These are phyloP conservation scores for Spongilla lacustris DNA, from an alignment of 37 sponge, comb jelly and placozoan genomes.

Conservation along the genomic window DNA sequence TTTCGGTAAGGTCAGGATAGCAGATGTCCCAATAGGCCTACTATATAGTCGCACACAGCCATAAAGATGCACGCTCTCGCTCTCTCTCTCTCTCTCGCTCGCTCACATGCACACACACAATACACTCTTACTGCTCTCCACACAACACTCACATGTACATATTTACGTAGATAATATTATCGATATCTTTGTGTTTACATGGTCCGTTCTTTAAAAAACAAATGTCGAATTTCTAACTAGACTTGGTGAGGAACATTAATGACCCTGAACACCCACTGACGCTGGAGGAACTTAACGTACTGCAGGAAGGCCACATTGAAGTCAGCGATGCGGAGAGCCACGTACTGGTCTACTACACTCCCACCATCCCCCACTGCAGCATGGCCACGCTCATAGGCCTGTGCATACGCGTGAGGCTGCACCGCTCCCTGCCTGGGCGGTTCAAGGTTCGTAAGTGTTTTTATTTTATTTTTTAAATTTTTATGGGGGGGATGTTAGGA, in stretches of 20 bases:
- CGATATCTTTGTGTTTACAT: background rate
- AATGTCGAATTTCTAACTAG: slow-evolving; percentile 5
- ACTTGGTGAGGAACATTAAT: slow-evolving; percentile 85
- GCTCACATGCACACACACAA: too few species aligned
- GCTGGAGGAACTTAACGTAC: slow-evolving; percentile 93
- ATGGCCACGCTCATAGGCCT: slow-evolving; percentile 99
- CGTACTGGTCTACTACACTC: slow-evolving; percentile 90
- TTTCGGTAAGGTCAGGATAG: slow-evolving; percentile 56
- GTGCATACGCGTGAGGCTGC: slow-evolving; percentile 84
- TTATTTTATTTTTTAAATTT: too few species aligned
- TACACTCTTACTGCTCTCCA: too few species aligned
- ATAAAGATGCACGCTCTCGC: too few species aligned
- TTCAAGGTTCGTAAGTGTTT: slow-evolving; percentile 68
- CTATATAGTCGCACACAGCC: too few species aligned
- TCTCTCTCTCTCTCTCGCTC: too few species aligned
- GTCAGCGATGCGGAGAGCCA: slow-evolving; percentile 67
- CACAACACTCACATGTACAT: too few species aligned
- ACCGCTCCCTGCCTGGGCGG: slow-evolving; percentile 81
- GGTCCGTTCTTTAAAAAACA: background rate
- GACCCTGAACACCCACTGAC: slow-evolving; percentile 99
- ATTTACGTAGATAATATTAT: background rate
- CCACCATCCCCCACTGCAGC: slow-evolving; percentile 99
- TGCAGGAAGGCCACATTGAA: slow-evolving; percentile 84
- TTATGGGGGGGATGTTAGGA: too few species aligned
- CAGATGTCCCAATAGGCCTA: too few species aligned